Conservation (phyloP, 2,888 invertebrate species). For the Pristionchus maxplancki region DNA sequence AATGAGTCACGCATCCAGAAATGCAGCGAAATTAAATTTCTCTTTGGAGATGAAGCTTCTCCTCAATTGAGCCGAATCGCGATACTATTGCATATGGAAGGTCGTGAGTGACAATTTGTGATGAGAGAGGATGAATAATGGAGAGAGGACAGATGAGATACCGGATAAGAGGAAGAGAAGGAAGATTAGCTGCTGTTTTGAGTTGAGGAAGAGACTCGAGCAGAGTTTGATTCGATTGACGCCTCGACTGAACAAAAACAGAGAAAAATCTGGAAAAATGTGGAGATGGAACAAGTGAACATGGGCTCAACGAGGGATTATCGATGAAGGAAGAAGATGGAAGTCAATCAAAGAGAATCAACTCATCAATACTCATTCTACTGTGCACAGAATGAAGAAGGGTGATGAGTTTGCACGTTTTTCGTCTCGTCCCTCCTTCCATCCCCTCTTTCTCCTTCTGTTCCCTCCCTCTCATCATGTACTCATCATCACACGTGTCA, state of each 20-base stretch:
- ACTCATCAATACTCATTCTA: neutral
- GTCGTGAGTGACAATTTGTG: slow-evolving; percentile 26
- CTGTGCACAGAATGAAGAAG: neutral
- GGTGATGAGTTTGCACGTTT: neutral
- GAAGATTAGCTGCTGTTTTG: neutral
- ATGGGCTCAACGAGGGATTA: neutral
- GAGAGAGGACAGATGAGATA: neutral
- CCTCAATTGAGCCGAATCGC: neutral
- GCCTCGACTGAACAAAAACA: neutral
- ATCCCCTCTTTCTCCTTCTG: neutral
- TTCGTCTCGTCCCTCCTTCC: neutral
- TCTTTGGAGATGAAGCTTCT: neutral
- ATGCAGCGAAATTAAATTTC: neutral
- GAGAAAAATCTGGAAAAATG: neutral
- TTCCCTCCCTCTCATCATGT: neutral
- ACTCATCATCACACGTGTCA: slow-evolving; percentile 1
- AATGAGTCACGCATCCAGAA: neutral
- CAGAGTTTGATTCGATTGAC: neutral
- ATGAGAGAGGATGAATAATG: neutral
- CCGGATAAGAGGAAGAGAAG: neutral
- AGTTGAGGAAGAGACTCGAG: neutral
- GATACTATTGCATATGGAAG: slow-evolving; percentile 9
- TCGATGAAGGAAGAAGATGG: neutral
- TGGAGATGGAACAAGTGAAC: neutral
- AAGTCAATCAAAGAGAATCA: neutral